Evolutionary conservation across 2,797 vertebrate genomes (phyloP).

Genomic region (Rhinophrynus dorsalis): DNA sequence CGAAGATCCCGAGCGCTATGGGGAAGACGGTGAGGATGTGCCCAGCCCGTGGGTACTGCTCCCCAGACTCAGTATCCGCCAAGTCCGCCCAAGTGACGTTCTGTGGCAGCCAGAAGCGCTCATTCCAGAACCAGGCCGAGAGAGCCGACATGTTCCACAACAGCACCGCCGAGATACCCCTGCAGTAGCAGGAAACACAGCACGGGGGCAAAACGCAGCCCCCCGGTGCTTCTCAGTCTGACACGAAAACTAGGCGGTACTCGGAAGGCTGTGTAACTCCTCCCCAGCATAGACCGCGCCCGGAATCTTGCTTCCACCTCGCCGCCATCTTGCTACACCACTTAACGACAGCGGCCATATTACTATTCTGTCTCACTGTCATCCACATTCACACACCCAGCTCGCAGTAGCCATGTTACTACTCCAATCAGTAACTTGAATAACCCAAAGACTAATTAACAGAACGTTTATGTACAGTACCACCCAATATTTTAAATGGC

Average conservation of each 20-base stretch:
- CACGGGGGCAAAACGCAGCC: neutral
- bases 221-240: constrained; percentile 18
- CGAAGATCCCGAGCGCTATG: constrained; percentile 77
- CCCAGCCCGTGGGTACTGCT: constrained; percentile 69
- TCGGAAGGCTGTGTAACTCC: neutral
- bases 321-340: constrained; percentile 23
- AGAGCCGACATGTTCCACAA: constrained; percentile 68
- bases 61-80: constrained; percentile 68
- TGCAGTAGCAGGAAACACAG: constrained; percentile 2
- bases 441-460: no score
- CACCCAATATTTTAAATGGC: no score
- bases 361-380: neutral
- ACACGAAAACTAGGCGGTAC: constrained; percentile 31
- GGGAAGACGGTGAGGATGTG: constrained; percentile 78
- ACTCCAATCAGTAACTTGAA: neutral
- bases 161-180: neutral
- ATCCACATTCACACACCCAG: constrained; percentile 1
- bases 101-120: constrained; percentile 89
- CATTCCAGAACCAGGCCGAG: constrained; percentile 88
- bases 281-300: constrained; percentile 17
- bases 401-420: neutral
- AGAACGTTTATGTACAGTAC: no score
- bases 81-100: constrained; percentile 90
- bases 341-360: neutral
- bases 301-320: neutral